These are phyloP conservation scores for Naso thynnoides DNA, from an alignment of 2,797 vertebrate genomes.

Conservation along the genomic window DNA sequence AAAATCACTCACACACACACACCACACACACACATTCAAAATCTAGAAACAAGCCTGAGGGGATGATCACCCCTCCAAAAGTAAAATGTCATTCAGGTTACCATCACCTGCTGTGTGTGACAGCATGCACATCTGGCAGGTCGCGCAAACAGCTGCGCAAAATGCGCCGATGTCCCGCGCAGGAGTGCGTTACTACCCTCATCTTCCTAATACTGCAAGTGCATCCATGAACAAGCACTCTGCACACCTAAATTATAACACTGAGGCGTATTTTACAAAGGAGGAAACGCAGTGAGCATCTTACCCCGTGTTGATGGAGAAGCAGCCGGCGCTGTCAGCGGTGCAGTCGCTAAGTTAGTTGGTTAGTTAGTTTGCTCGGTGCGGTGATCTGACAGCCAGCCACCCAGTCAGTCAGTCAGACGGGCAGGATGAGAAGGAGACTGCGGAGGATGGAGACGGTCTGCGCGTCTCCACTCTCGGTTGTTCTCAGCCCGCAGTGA, in stretches of 20 bases:
- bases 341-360: not conserved
- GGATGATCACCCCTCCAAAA: not conserved
- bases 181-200: slow-evolving; percentile 32
- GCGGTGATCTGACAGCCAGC: slow-evolving; percentile 16
- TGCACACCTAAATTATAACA: slow-evolving; percentile 35
- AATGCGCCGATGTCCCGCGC: slow-evolving; percentile 54
- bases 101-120: not conserved
- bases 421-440: slow-evolving; percentile 70
- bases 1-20: not conserved
- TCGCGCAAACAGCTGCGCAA: not conserved
- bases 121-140: slow-evolving; percentile 10
- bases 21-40: slow-evolving; percentile 1
- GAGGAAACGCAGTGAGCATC: slow-evolving; percentile 3
- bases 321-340: slow-evolving; percentile 29
- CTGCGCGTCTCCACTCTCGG: slow-evolving; percentile 50
- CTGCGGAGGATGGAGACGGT: slow-evolving; percentile 77
- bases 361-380: slow-evolving; percentile 11
- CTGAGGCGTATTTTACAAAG: not conserved
- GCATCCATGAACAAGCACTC: slow-evolving; percentile 36
- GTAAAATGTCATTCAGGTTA: not conserved
- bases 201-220: slow-evolving; percentile 30
- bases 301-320: slow-evolving; percentile 70
- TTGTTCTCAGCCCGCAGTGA: slow-evolving; percentile 39
- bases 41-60: not conserved
- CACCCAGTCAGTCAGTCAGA: slow-evolving; percentile 19